Evolutionary conservation across 2,113 vertebrate species (phyloP).

Genomic region (Antechinus flavipes): DNA sequence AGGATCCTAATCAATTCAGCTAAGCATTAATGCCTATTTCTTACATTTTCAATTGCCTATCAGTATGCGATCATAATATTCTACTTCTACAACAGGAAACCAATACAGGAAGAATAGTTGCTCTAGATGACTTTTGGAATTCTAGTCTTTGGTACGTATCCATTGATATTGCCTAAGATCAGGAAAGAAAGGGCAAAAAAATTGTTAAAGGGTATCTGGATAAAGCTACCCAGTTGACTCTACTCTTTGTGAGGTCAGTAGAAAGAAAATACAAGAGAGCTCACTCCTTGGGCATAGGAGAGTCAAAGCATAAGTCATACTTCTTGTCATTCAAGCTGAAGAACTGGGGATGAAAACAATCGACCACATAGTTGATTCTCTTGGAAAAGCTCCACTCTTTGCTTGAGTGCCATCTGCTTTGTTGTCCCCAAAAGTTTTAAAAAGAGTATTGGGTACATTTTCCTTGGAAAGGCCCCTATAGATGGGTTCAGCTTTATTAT

Average conservation of each 20-base stretch:
- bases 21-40: not conserved
- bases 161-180: not conserved
- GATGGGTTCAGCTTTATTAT: not conserved
- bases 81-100: not conserved
- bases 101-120: not conserved
- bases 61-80: not conserved
- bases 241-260: not conserved
- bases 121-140: not conserved
- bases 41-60: not conserved
- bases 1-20: not conserved
- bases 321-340: not conserved
- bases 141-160: not conserved
- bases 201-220: not conserved
- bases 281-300: not conserved
- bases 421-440: not conserved
- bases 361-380: not conserved
- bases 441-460: not conserved
- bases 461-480: not conserved
- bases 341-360: not conserved
- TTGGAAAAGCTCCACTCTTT: not conserved
- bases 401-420: not conserved
- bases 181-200: not conserved
- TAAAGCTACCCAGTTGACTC: not conserved
- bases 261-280: not conserved
- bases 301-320: not conserved